Conservation (phyloP, 2,113 vertebrate species). For the Drymodes brunneopygia region DNA sequence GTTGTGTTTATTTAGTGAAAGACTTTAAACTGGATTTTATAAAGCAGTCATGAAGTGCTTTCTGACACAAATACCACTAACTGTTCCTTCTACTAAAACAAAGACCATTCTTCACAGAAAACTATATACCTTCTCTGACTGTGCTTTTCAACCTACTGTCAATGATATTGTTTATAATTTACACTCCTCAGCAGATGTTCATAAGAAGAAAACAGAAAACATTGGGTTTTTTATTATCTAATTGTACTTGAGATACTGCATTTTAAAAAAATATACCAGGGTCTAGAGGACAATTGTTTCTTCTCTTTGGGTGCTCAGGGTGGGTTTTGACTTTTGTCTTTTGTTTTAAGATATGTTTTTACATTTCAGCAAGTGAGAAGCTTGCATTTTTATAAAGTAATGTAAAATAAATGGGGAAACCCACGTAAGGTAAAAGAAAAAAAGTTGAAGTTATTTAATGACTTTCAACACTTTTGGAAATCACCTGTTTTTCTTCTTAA, state of each 20-base stretch:
- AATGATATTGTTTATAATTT: neutral
- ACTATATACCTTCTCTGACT: neutral
- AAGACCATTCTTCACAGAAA: neutral
- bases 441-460: neutral
- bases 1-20: neutral
- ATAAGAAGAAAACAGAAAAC: neutral
- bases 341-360: neutral
- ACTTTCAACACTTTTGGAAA: neutral
- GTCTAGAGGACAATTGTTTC: neutral
- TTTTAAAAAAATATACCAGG: neutral
- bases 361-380: neutral
- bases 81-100: neutral
- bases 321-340: neutral
- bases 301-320: neutral
- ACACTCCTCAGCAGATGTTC: neutral
- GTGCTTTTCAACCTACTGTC: neutral
- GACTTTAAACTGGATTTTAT: neutral
- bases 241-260: neutral
- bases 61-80: neutral
- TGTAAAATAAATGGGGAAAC: neutral
- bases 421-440: neutral
- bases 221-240: neutral
- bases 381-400: neutral
- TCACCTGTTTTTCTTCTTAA: neutral
- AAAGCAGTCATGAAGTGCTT: neutral